Conservation (phyloP, 1,140 invertebrate species). For the Saccostrea glomerata region DNA sequence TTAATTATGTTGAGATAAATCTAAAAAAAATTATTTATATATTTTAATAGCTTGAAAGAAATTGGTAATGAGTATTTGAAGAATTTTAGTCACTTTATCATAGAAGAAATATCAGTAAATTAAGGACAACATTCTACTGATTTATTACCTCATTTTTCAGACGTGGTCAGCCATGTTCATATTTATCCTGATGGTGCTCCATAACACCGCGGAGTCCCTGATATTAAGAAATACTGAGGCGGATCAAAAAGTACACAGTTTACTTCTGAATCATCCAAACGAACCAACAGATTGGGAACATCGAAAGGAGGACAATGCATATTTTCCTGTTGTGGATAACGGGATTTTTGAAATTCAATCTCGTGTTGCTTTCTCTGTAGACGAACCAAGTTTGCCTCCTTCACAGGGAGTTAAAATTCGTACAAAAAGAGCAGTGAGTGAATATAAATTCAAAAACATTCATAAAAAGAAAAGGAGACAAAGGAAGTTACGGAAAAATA, state of each 20-base stretch:
- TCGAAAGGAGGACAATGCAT: constrained; percentile 36
- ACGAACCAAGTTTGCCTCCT: constrained; percentile 36
- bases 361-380: constrained; percentile 39
- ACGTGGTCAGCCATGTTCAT: not conserved
- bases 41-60: no score
- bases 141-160: not conserved
- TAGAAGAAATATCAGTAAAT: not conserved
- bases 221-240: not conserved
- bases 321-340: constrained; percentile 40
- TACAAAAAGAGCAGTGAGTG: not conserved
- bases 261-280: not conserved
- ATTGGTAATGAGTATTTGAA: no score
- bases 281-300: constrained; percentile 41
- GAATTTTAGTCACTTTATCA: not conserved
- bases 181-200: not conserved
- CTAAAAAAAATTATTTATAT: no score
- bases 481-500: not conserved
- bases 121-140: not conserved
- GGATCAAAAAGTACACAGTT: not conserved
- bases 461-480: not conserved
- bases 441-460: not conserved
- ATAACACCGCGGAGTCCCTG: not conserved
- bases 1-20: no score
- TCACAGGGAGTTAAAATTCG: constrained; percentile 9
- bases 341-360: constrained; percentile 28